Evolutionary conservation across 1,140 invertebrate species (phyloP).

Genomic region (Ceratina calcarata): DNA sequence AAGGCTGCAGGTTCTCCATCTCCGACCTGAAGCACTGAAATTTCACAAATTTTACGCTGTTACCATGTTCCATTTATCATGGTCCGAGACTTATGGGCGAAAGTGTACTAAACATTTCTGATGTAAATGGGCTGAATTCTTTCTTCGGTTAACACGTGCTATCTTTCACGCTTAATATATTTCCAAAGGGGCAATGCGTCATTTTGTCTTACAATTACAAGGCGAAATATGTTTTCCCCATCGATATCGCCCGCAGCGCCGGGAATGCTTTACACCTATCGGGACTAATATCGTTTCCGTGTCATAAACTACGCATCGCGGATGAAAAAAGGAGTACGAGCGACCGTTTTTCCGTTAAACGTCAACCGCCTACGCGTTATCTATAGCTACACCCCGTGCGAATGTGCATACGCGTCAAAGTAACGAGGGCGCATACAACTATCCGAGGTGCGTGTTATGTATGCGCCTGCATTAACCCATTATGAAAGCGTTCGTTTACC

Average conservation of each 20-base stretch:
- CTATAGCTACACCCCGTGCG: not conserved
- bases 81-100: no score
- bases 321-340: constrained; percentile 12
- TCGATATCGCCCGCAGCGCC: not conserved
- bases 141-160: constrained; percentile 11
- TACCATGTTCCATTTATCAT: no score
- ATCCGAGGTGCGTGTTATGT: not conserved
- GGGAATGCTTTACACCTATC: constrained; percentile 34
- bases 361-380: constrained; percentile 19
- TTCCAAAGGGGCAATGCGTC: constrained; percentile 34
- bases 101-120: no score
- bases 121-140: constrained; percentile 41
- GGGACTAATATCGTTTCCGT: constrained; percentile 28
- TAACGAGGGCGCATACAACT: constrained; percentile 20
- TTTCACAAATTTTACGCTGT: no score
- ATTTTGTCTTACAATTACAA: constrained; percentile 26
- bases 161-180: constrained; percentile 41
- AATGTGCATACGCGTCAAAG: not conserved
- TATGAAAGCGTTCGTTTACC: constrained; percentile 43
- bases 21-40: no score
- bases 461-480: constrained; percentile 22
- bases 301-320: constrained; percentile 24
- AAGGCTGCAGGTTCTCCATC: no score
- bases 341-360: constrained; percentile 20
- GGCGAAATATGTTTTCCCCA: constrained; percentile 34